These are phyloP conservation scores for Drosophila bocqueti DNA, from an alignment of 1,140 invertebrate species.

Conservation along the genomic window DNA sequence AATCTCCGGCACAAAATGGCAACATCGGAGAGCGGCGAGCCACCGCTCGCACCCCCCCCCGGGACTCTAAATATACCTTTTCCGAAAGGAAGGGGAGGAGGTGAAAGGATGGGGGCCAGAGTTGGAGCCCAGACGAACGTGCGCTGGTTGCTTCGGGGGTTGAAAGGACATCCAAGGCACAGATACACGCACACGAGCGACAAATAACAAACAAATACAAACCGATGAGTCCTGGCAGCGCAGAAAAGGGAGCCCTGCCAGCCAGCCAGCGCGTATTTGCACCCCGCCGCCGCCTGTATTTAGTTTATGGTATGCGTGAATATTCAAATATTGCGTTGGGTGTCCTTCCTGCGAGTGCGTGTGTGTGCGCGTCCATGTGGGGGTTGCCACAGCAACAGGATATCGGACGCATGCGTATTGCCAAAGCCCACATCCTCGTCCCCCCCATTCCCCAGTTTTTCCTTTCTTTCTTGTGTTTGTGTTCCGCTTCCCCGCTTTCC, in stretches of 20 bases:
- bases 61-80: conserved; percentile 58
- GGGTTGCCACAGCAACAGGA: conserved; percentile 82
- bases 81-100: background rate
- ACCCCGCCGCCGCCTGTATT: conserved; percentile 26
- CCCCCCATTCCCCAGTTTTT: conserved; percentile 34
- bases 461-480: conserved; percentile 55
- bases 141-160: conserved; percentile 63
- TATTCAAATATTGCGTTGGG: conserved; percentile 71
- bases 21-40: conserved; percentile 43
- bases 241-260: conserved; percentile 48
- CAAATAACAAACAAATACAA: conserved; percentile 77
- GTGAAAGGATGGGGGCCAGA: conserved; percentile 3
- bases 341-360: conserved; percentile 20
- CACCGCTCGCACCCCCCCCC: conserved; percentile 13
- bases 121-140: conserved; percentile 65
- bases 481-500: conserved; percentile 21
- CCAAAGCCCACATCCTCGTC: background rate
- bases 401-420: conserved; percentile 79
- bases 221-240: conserved; percentile 55
- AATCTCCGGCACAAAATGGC: conserved; percentile 71
- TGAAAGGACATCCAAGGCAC: conserved; percentile 64
- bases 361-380: conserved; percentile 55
- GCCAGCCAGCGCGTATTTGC: conserved; percentile 70
- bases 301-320: conserved; percentile 81
- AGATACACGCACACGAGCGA: conserved; percentile 53